Evolutionary conservation across 1,140 invertebrate genomes (phyloP), one percentile per base, ranked within the genome.

Genomic region (Dinoponera quadriceps): DNA sequence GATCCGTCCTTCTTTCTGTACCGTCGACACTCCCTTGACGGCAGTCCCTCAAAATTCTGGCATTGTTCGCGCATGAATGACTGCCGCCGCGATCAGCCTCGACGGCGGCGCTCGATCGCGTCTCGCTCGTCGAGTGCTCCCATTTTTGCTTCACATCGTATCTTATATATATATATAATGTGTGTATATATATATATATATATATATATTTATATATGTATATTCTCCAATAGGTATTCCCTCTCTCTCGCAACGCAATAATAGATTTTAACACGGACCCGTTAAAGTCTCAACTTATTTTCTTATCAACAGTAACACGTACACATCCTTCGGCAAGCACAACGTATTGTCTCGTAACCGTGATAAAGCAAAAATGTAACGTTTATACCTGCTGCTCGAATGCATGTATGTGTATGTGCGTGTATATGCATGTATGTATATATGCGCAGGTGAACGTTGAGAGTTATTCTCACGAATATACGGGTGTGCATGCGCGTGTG

Each of bases 311-410:
- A 48, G 25, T 85, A 83, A 84, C 75, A 86, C 73, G 73, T 78
- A 84, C 49, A 54, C 59, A 55, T 83, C 25, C n/a, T 83, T 86
- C 74, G 85, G 85, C 86, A 84, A 84, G 81, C 57, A 59, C 60
- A 68, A 80, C 77, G 74, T 87, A 87, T 87, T 87, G 86, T 87
- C 86, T 74, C 44, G 27, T 80, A 71, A 72, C 55, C 25, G 29
- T 66, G 65, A 62, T 71, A 57, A 54, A 84, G 69, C 44, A 74
- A 87, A 80, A 87, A 81, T 84, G 49, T 84, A 87, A 87, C n/a
- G 48, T 48, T 44, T 44, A 44, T 83, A 83, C n/a, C 44, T 29
- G 11, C 16, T 49, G 72, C 27, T 69, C 25, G 22, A 51, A 25
- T 49, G 25, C 9, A 2, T 55, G 54, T 55, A 2, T 55, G 20